These are phyloP conservation scores for Eumacrocentrus americanus DNA, from an alignment of 2,888 invertebrate genomes.

Conservation along the genomic window DNA sequence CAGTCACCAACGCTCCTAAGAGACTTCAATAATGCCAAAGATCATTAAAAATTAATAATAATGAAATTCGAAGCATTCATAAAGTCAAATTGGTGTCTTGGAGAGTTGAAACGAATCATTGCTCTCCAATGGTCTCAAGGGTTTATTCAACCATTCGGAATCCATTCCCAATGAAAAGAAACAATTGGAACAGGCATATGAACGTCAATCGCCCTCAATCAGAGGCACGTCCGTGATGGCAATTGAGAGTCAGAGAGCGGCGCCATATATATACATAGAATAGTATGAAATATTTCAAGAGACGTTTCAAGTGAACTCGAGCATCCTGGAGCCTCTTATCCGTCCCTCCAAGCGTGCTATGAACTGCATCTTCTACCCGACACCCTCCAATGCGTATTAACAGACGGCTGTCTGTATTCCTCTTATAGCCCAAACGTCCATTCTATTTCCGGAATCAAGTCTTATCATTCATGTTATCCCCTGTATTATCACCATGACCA, in stretches of 20 bases:
- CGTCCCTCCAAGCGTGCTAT: background rate
- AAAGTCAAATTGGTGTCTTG: too few species aligned
- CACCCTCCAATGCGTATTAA: background rate
- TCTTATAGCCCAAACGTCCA: background rate
- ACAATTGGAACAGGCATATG: slow-evolving; percentile 8
- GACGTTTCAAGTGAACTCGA: background rate
- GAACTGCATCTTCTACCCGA: background rate
- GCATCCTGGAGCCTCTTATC: background rate
- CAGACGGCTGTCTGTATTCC: background rate
- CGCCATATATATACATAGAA: background rate
- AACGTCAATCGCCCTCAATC: slow-evolving; percentile 12
- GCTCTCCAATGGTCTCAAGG: too few species aligned
- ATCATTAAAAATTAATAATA: too few species aligned
- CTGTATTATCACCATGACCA: too few species aligned
- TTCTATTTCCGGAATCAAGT: background rate
- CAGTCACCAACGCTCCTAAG: too few species aligned
- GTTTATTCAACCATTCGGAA: slow-evolving; percentile 14
- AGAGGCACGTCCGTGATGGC: slow-evolving; percentile 12
- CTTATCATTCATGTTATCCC: background rate
- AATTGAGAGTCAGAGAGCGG: background rate
- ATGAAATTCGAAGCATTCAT: too few species aligned
- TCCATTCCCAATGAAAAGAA: slow-evolving; percentile 14
- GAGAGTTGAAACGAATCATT: too few species aligned
- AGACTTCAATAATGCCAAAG: too few species aligned
- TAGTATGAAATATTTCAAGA: slow-evolving; percentile 1